Conservation (phyloP, 2,113 vertebrate species). For the Lynx canadensis region DNA sequence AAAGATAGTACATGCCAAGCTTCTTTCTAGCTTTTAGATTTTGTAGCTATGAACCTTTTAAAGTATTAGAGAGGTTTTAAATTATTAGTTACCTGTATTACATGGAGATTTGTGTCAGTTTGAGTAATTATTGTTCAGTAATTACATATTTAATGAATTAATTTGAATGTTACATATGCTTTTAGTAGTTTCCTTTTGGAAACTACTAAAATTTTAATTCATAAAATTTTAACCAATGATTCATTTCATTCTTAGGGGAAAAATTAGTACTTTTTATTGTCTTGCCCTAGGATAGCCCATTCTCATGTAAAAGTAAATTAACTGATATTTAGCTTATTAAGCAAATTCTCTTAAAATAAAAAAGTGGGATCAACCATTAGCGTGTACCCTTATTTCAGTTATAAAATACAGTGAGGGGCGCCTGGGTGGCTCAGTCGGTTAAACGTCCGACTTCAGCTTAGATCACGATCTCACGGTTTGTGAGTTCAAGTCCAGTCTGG, state of each 20-base stretch:
- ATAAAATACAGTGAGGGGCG: not conserved
- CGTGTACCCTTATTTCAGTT: not conserved
- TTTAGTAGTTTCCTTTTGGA: not conserved
- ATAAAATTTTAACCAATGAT: conserved; percentile 33
- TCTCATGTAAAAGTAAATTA: conserved; percentile 36
- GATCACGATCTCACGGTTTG: no score
- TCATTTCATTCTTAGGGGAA: conserved; percentile 31
- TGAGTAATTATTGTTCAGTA: conserved; percentile 33
- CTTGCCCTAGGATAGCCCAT: not conserved
- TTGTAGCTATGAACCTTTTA: not conserved
- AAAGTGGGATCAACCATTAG: not conserved
- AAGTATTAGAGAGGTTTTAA: conserved; percentile 10
- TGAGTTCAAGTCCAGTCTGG: no score
- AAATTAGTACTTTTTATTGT: conserved; percentile 41
- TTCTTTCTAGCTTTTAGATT: not conserved
- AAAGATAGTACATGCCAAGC: not conserved
- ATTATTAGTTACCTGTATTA: conserved; percentile 54
- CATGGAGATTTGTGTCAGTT: conserved; percentile 52
- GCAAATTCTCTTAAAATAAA: conserved; percentile 25
- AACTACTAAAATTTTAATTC: conserved; percentile 5
- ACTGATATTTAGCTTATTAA: conserved; percentile 27
- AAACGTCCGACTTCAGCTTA: no score
- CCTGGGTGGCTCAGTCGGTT: no score
- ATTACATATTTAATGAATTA: conserved; percentile 56
- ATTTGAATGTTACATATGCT: conserved; percentile 36